Evolutionary conservation across 2,113 vertebrate species (phyloP), one percentile per base, ranked within the genome.

Genomic region (Scopus umbretta): DNA sequence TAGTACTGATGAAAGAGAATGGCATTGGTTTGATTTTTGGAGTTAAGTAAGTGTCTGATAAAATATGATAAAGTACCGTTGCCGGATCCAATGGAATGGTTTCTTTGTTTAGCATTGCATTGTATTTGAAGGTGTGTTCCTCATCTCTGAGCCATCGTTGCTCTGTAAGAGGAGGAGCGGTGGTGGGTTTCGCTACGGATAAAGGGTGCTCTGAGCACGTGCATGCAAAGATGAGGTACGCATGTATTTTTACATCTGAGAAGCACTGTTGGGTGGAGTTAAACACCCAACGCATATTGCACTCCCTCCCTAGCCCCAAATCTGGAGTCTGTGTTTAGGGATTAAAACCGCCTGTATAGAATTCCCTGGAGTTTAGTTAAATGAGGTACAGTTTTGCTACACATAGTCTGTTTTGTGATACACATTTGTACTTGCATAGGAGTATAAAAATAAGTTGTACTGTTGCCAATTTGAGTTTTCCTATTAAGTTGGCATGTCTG

Each of bases 281-380:
- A 36, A 86, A n/a, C 17, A 58, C 10, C 10, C n/a, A n/a, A n/a
- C 86, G 11, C n/a, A 8, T 67, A 13, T 47, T 0, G 0, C 30
- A 53, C 66, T 17, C 22, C 7, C 15, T 78, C 29, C 10, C 26
- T 52, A 13, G 18, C 36, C 29, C n/a, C 52, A 71, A 20, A 71
- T 81, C 16, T 59, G 13, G 47, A 88, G 11, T 58, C 55, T 63
- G 6, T 84, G 13, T 55, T 92, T 29, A 52, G 47, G 26, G 43
- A 72, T 88, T 85, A 45, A 76, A 94, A 18, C 56, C 32, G 5
- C 13, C 34, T 14, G 3, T 66, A 65, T 47, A 65, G 61, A 66
- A 36, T 95, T 79, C 80, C 40, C 23, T 59, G 38, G 61, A 50
- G 47, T 89, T 85, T 18, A 40, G n/a, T 58, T 81, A 47, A 81